phyloP scores from a whole-genome alignment of 2,888 invertebrate species.

The Lepas anatifera region DNA sequence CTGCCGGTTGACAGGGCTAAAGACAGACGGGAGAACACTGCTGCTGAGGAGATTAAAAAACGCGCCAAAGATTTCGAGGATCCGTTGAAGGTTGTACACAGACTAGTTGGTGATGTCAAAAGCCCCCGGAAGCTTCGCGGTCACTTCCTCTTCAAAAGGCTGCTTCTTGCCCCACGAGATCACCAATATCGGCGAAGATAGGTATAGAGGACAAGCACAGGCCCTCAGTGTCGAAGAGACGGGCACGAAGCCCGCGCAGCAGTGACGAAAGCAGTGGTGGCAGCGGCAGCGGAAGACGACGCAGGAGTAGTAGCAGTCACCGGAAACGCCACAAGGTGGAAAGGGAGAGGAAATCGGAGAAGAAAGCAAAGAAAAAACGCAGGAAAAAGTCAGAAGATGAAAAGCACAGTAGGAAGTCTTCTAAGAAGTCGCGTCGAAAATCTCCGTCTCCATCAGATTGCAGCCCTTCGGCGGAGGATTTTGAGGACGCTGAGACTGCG shows the following conservation, averaged over 20 bases:
- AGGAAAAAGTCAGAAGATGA: background rate
- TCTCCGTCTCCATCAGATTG: background rate
- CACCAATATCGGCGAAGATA: no score
- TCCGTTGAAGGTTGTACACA: slow-evolving; percentile 25
- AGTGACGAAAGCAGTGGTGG: no score
- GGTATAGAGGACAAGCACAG: no score
- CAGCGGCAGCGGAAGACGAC: no score
- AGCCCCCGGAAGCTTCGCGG: no score
- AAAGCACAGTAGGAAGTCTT: background rate
- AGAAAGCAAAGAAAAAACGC: slow-evolving; percentile 18
- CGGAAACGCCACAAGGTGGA: slow-evolving; percentile 19
- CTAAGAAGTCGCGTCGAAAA: background rate
- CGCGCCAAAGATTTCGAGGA: slow-evolving; percentile 37
- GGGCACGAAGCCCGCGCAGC: background rate
- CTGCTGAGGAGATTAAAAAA: slow-evolving; percentile 37
- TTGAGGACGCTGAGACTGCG: slow-evolving; percentile 29
- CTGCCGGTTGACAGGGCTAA: slow-evolving; percentile 30
- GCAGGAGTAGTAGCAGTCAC: slow-evolving; percentile 24
- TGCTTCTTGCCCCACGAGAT: no score
- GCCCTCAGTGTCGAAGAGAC: no score
- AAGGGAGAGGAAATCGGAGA: slow-evolving; percentile 17
- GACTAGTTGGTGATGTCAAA: background rate
- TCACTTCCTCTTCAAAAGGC: no score
- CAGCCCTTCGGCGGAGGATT: background rate
- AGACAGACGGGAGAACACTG: slow-evolving; percentile 27